A percentile compares a stretch with the other conserved stretches of the same genome.
Evolutionary conservation across 2,113 vertebrate species (phyloP).

Genomic region (Cavia aperea): DNA sequence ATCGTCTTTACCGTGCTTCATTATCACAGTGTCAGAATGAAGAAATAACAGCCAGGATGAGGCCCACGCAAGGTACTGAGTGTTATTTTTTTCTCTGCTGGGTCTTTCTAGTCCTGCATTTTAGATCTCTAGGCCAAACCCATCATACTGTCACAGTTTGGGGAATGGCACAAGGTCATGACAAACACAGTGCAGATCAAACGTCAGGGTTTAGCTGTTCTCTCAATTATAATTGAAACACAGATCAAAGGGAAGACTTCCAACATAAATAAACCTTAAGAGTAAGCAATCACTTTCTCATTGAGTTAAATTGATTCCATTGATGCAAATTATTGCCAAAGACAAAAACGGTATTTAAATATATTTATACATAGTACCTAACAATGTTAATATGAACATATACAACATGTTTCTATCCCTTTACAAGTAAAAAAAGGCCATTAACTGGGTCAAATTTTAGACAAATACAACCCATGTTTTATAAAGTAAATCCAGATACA

Average conservation of each 20-base stretch:
- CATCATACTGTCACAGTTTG: not conserved
- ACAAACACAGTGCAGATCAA: not conserved
- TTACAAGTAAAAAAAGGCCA: not conserved
- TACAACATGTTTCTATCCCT: not conserved
- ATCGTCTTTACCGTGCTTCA: not conserved
- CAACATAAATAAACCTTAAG: not conserved
- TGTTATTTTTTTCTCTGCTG: not conserved
- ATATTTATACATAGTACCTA: slow-evolving; percentile 1
- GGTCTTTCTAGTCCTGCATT: not conserved
- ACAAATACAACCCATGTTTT: slow-evolving; percentile 6
- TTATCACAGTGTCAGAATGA: not conserved
- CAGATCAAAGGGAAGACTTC: not conserved
- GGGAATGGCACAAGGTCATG: not conserved
- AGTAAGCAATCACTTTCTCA: not conserved
- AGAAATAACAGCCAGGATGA: not conserved
- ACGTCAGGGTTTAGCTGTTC: not conserved
- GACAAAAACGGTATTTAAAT: not conserved
- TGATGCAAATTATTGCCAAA: not conserved
- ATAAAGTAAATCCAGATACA: slow-evolving; percentile 17
- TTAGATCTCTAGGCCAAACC: not conserved
- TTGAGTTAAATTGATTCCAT: not conserved
- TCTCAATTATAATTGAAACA: not conserved
- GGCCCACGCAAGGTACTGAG: fast-evolving
- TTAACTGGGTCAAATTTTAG: not conserved
- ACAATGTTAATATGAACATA: not conserved